Conservation (phyloP, 2,797 vertebrate genomes). For the Columba guinea region DNA sequence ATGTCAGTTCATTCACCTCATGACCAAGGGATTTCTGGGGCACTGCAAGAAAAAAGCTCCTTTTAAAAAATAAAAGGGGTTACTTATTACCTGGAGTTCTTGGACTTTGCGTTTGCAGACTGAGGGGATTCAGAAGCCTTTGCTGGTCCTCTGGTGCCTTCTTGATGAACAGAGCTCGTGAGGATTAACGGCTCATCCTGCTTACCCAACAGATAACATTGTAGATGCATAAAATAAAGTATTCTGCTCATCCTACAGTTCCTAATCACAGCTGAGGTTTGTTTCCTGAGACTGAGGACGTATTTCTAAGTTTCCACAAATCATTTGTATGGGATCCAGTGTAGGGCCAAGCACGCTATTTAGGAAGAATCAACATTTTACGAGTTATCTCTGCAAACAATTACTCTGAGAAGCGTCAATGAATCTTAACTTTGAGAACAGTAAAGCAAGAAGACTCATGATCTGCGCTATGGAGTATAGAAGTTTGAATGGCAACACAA, state of each 20-base stretch:
- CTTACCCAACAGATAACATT: background rate
- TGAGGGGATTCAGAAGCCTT: background rate
- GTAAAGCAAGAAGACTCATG: background rate
- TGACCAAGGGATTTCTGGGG: constrained; percentile 95
- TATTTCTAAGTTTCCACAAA: background rate
- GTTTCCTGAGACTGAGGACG: background rate
- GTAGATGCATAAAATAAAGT: background rate
- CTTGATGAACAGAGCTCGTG: background rate
- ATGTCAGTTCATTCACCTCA: constrained; percentile 95
- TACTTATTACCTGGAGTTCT: background rate
- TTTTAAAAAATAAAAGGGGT: background rate
- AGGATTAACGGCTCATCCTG: background rate
- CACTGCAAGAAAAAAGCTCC: constrained; percentile 68
- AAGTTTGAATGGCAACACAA: background rate
- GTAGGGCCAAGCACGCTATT: too few relatives aligned
- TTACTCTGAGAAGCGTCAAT: background rate
- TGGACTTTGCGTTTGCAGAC: background rate
- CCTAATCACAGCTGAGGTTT: background rate
- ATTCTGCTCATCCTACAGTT: background rate
- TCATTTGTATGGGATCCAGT: background rate
- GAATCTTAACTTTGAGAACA: background rate
- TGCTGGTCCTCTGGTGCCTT: background rate
- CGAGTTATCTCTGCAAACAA: background rate
- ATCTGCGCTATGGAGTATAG: background rate
- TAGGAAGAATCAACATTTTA: background rate